Conservation (phyloP, 2,888 invertebrate species). For the Diploptera punctata region DNA sequence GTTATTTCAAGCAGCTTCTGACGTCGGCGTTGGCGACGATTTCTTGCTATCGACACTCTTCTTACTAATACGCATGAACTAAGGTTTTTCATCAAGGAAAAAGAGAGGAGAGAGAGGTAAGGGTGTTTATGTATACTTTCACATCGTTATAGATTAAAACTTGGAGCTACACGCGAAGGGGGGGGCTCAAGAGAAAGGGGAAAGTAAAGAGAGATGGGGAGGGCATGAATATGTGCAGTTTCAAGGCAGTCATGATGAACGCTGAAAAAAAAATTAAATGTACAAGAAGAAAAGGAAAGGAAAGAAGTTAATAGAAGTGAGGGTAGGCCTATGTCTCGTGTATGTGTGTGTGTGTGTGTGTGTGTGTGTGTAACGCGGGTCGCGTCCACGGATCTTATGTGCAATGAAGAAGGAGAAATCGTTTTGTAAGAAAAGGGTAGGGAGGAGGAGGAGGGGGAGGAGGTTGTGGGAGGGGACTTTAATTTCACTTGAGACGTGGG, state of each 20-base stretch:
- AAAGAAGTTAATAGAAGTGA: slow-evolving; percentile 28
- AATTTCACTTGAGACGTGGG: slow-evolving; percentile 49
- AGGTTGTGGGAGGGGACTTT: slow-evolving; percentile 46
- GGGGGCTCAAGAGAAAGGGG: background rate
- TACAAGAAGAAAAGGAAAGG: slow-evolving; percentile 15
- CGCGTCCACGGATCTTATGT: slow-evolving; percentile 36
- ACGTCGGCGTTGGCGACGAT: background rate
- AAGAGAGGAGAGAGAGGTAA: background rate
- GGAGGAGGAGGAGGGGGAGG: background rate
- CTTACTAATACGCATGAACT: slow-evolving; percentile 25
- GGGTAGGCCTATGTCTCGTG: slow-evolving; percentile 29
- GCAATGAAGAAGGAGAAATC: slow-evolving; percentile 44
- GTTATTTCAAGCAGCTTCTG: slow-evolving; percentile 18
- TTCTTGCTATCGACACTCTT: slow-evolving; percentile 28
- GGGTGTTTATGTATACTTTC: slow-evolving; percentile 31
- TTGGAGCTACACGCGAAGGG: background rate
- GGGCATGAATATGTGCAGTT: slow-evolving; percentile 13
- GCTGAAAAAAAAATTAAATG: slow-evolving; percentile 20
- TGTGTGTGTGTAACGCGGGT: slow-evolving; percentile 26
- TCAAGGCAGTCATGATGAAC: slow-evolving; percentile 7
- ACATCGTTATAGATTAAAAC: slow-evolving; percentile 32
- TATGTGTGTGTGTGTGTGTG: slow-evolving; percentile 32
- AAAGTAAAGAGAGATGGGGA: background rate
- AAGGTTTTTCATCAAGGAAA: slow-evolving; percentile 25
- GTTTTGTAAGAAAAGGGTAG: slow-evolving; percentile 46